Evolutionary conservation across 2,888 invertebrate genomes (phyloP), one percentile per base, ranked within the genome.

Genomic region (Dyspetes luteomarginatus): DNA sequence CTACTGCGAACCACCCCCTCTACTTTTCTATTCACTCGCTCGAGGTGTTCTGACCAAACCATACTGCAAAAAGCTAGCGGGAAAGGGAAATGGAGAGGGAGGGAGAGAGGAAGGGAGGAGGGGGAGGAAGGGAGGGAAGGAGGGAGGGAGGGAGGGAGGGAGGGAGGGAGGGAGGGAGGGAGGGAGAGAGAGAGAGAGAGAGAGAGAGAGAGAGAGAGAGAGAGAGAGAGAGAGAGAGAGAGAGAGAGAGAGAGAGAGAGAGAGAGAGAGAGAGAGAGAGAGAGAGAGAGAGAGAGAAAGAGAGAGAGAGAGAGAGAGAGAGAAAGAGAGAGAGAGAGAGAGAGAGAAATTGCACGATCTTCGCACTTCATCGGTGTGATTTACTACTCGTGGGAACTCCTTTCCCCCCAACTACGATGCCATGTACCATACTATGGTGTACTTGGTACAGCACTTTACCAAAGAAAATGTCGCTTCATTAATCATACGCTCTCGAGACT

Each of bases 331-430:
- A 41, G n/a, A 50, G 73, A n/a, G 62, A 2, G 68, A 62, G 19
- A 82, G 64, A 72, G 71, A 77, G 82, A 81, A 84, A 82, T 84
- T 82, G 72, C 75, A 82, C 81, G 82, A 83, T 83, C 82, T 84
- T 84, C 82, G 81, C 84, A 84, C 83, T 84, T 83, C 82, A 84
- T 83, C 81, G 83, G 75, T 77, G 69, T 83, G 83, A 84, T 83
- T 84, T 83, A 83, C 79, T 78, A 74, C 79, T 71, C 60, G 52
- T 62, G 78, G 71, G 62, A 78, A 83, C 78, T 73, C 73, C 56
- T 78, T 81, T 81, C 69, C 76, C 56, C 71, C 74, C 69, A 41
- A 64, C 62, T 71, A 30, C 60, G 45, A 48, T 73, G 58, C 45
- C 55, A 55, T 56, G 36, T 65, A 36, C 15, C 12, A 43, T 28